Evolutionary conservation across 2,797 vertebrate genomes (phyloP).

Genomic region (Pristis pectinata): DNA sequence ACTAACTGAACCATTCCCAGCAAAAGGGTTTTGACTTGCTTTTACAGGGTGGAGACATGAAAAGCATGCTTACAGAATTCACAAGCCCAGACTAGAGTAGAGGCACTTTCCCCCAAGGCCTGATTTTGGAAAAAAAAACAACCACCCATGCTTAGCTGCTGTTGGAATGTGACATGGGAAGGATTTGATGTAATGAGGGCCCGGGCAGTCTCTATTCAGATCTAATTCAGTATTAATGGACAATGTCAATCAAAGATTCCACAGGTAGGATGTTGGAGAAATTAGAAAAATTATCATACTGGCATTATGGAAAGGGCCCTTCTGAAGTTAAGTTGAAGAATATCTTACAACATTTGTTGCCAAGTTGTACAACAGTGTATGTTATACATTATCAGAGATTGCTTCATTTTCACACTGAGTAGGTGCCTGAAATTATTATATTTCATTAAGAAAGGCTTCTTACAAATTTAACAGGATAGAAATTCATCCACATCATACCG

Average conservation of each 20-base stretch:
- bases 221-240: background rate
- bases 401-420: background rate
- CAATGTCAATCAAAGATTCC: background rate
- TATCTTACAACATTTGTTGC: background rate
- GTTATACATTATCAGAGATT: background rate
- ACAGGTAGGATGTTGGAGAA: background rate
- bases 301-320: background rate
- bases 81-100: conserved; percentile 18
- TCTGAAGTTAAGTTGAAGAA: background rate
- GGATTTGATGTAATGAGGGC: background rate
- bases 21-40: conserved; percentile 12
- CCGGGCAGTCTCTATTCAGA: background rate
- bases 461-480: too few species aligned
- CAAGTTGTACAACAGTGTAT: background rate
- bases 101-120: background rate
- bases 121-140: background rate
- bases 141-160: conserved; percentile 22
- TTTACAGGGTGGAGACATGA: conserved; percentile 23
- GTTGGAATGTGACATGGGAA: conserved; percentile 7
- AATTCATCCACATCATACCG: too few species aligned
- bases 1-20: background rate
- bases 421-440: background rate
- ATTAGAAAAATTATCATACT: background rate
- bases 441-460: background rate
- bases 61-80: background rate